Percentiles rank a stretch among this genome's conserved stretches.
Conservation (phyloP, 2,888 invertebrate genomes). For the Autographa gamma region DNA sequence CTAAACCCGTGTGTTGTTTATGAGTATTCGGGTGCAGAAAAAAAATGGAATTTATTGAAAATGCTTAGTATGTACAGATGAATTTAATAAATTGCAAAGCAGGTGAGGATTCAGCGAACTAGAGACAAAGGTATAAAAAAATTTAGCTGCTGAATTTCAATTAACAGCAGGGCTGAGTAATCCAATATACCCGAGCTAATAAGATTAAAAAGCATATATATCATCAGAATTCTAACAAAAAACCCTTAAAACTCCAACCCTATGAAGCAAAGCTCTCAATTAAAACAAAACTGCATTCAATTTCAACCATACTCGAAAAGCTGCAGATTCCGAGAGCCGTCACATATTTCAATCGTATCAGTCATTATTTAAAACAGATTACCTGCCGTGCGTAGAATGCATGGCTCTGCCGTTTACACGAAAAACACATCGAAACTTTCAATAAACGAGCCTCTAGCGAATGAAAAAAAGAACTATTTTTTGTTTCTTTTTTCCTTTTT, state of each 20-base stretch:
- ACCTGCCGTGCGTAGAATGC: slow-evolving; percentile 33
- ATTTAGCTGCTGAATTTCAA: too few species aligned
- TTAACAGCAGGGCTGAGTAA: too few species aligned
- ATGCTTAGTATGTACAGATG: too few species aligned
- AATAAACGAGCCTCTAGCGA: slow-evolving; percentile 43
- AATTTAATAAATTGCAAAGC: too few species aligned
- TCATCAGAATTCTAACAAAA: neutral
- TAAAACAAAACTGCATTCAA: slow-evolving; percentile 33
- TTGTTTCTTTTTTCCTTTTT: slow-evolving; percentile 14
- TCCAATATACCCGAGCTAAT: too few species aligned
- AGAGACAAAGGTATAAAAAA: too few species aligned
- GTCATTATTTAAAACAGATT: slow-evolving; percentile 50
- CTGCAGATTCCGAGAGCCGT: slow-evolving; percentile 21
- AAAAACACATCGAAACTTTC: slow-evolving; percentile 57
- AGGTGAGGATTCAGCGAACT: too few species aligned
- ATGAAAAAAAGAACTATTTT: slow-evolving; percentile 24
- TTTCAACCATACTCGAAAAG: slow-evolving; percentile 6
- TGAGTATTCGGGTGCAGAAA: too few species aligned
- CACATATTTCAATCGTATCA: slow-evolving; percentile 51
- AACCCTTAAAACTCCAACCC: neutral
- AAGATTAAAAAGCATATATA: neutral
- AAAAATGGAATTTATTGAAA: too few species aligned
- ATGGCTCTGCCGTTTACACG: slow-evolving; percentile 52
- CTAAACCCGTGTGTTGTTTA: too few species aligned
- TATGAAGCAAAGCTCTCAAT: neutral